Base-by-base conservation (phyloP, 53 echinoderm and acorn worm species). In the Actinopyga echinites region DNA sequence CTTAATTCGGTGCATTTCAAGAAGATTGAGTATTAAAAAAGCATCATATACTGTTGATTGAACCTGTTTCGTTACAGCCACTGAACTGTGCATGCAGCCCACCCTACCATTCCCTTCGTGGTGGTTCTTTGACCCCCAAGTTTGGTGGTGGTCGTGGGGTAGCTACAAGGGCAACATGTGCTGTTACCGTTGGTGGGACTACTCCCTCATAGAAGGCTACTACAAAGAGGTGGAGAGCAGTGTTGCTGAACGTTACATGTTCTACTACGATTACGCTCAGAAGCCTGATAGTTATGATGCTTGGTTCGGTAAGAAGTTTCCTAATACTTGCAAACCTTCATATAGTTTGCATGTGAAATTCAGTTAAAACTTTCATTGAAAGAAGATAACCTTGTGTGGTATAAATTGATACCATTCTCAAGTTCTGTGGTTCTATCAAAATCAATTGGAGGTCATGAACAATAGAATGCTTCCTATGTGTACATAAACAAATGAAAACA, bases 201-300 rank as follows among this genome's bases (percentile, higher is more conserved):
- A 89, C 29, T 95, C 95, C 6, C 74, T 95, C 30, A 93, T 95
- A 9, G 60, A 65, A 8, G 95, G 95, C 32, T 95, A 93, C 28
- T 87, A 75, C 6, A 71, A 67, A 10, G 87, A 86, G 38, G 25
- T 77, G 20, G 45, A 89, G 5, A 93, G 91, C 57, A 93, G 93
- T 36, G 89, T 95, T 33, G 91, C 84, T 22, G 91, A 93, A 71
- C 84, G 93, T 29, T 85, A 93, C 44, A 87, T 91, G 59, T 95
- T 82, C 66, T 87, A 68, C 79, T 65, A 77, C 64, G 82, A 78
- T 21, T 56, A 78, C 53, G 3, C 21, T 30, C 15, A 28, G 8
- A 5, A 0, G 13, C 55, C 54, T 28, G 52, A 24, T 5, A 56
- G 30, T 55, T 78, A 78, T 78, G 57, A 55, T 19, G 33, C 23